Percentiles rank a stretch among this genome's conserved stretches.
These are phyloP conservation scores for Montipora capricornis DNA, from an alignment of 64 coral and sea anemone genomes.

Conservation along the genomic window DNA sequence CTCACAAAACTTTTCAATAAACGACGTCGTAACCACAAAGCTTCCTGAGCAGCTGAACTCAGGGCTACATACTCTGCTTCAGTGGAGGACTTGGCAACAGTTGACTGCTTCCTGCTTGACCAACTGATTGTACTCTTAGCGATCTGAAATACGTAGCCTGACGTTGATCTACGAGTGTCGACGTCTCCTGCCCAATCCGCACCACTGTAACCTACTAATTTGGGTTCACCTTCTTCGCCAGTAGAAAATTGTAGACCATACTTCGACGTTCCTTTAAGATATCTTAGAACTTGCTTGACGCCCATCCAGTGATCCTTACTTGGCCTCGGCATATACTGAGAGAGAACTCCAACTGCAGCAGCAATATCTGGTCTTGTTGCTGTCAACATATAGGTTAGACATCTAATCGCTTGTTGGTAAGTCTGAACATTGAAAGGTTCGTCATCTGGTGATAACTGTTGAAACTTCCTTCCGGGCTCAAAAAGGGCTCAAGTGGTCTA, in stretches of 20 bases:
- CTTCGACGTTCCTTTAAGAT: constrained; percentile 50
- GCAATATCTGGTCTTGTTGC: constrained; percentile 51
- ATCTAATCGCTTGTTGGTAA: constrained; percentile 51
- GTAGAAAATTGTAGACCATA: constrained; percentile 40
- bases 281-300: constrained; percentile 36
- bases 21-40: constrained; percentile 20
- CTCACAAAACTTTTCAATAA: constrained; percentile 23
- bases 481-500: constrained; percentile 30
- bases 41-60: constrained; percentile 53
- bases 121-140: constrained; percentile 25
- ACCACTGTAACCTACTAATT: constrained; percentile 43
- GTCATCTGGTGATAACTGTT: background rate
- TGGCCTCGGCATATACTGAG: constrained; percentile 24
- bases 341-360: constrained; percentile 9
- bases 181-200: constrained; percentile 60
- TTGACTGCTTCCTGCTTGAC: constrained; percentile 10
- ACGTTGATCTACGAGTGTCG: background rate
- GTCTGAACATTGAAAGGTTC: background rate
- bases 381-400: constrained; percentile 41
- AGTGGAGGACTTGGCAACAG: constrained; percentile 38
- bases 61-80: constrained; percentile 54
- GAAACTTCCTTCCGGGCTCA: background rate
- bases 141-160: constrained; percentile 40
- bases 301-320: constrained; percentile 44
- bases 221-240: background rate